Evolutionary conservation across 1,140 invertebrate species (phyloP), one percentile per base, ranked within the genome.

Genomic region (Pseudachorutes palmiensis): DNA sequence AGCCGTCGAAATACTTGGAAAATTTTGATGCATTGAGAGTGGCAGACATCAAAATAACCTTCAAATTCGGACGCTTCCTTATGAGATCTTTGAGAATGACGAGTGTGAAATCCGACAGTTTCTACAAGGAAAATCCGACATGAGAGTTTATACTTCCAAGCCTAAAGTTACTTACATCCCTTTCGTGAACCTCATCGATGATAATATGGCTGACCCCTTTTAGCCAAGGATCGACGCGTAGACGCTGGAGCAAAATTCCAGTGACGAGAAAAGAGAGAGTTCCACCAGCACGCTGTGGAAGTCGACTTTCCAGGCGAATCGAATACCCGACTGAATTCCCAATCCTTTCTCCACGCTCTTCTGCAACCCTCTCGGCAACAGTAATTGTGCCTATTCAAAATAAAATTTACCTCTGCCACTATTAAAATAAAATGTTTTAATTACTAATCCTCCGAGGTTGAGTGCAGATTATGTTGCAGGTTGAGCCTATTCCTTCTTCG

Each of bases 41-140:
- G 0, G 93, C 93, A 80, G 92, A 95, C 93, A 96, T 97, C 5
- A 96, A 76, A 70, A 96, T 87, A 0, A 95, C 79, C 51, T 88
- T 91, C 9, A 95, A 76, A 76, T 92, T 86, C 60, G 82, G 82
- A 55, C 90, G 81, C n/a, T 84, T 78, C 24, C 77, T 77, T 48
- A 85, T 75, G 45, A 86, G 74, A 75, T 82, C 76, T 77, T 89
- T 92, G 3, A 91, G 75, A 69, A 93, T 80, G 12, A 85, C 85
- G 76, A 94, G 83, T 2, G 91, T 79, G 69, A 94, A 85, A 76
- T 94, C 91, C 48, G 86, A 86, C 72, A 89, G 81, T 1, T 85
- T 83, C 29, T 33, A 61, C 16, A 61, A 26, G 24, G 9, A 26
- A 14, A 61, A 24, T 61, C 30, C 30, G 59, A 28, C n/a, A n/a